Evolutionary conservation across 2,113 vertebrate genomes (phyloP), one percentile per base, ranked within the genome.

Genomic region (Sinocyclocheilus grahami): DNA sequence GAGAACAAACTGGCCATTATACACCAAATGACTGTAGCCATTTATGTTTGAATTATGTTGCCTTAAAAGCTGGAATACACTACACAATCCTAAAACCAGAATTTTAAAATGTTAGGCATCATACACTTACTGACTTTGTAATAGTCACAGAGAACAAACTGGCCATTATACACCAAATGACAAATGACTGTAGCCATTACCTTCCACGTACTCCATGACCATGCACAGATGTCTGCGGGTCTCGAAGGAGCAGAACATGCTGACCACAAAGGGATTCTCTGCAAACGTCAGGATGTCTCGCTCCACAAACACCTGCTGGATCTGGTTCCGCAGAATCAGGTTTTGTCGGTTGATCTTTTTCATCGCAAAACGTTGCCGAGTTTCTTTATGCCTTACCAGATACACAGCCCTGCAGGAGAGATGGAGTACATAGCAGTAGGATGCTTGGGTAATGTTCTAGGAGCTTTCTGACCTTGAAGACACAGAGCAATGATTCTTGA

Each of bases 131-230:
- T 9, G 42, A 42, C 42, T 42, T 42, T 9, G 42, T 42, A 42
- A 42, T 42, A 42, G 7, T 42, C 42, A 42, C 46, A 51, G 12
- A 12, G 12, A 51, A 51, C 13, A 51, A 13, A 51, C 48, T 11
- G 48, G 11, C 48, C 48, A 46, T 42, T 48, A 48, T 12, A 48
- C 46, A 48, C 46, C 12, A 4, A 8, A 53, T 53, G 46, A 48
- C 10, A 27, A 27, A 27, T 27, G 27, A 27, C 27, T 5, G 4
- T 55, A 55, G 53, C 53, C 53, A 6, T 55, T 91, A 98, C 98
- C 98, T 97, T 99, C 98, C 89, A 99, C 98, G 0, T 99, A 99
- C 91, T 99, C 98, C 97, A 99, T 97, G 90, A 99, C 98, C 98
- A 99, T 98, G 93, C 98, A 99, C 65, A 99, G 96, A 91, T 99